These are phyloP conservation scores for Uromys caudimaculatus DNA, from an alignment of 2,797 vertebrate species.

Conservation along the genomic window DNA sequence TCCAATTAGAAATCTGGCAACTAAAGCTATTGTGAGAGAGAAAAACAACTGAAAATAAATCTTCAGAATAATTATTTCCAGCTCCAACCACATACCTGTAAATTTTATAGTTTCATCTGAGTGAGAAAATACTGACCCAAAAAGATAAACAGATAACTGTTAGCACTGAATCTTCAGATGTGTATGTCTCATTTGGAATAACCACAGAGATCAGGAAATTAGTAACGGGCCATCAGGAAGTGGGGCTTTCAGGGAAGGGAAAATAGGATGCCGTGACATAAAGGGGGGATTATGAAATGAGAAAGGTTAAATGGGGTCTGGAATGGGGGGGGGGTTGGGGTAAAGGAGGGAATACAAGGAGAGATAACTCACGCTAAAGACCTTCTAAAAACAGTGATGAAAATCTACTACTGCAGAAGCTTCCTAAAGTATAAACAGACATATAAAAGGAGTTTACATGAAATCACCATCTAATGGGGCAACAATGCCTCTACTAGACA, in stretches of 20 bases:
- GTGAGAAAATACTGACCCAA: neutral
- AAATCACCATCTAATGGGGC: neutral
- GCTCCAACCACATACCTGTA: neutral
- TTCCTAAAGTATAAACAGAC: neutral
- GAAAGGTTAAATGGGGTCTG: neutral
- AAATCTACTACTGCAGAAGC: neutral
- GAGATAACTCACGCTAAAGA: neutral
- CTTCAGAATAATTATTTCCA: neutral
- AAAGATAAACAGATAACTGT: neutral
- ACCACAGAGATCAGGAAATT: neutral
- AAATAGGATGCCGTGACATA: neutral
- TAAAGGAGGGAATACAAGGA: neutral
- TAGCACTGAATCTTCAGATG: neutral
- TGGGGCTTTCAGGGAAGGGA: neutral
- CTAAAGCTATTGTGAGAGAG: neutral
- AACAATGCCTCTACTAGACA: neutral
- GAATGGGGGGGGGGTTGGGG: neutral
- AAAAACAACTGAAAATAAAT: constrained; percentile 40
- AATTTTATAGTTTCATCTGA: neutral
- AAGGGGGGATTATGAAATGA: neutral
- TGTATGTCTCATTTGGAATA: neutral
- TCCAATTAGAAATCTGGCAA: constrained; percentile 53
- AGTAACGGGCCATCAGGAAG: neutral
- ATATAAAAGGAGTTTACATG: neutral
- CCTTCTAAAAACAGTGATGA: neutral